Conservation (phyloP, 2,888 invertebrate species). For the Willowsia nigromaculata region DNA sequence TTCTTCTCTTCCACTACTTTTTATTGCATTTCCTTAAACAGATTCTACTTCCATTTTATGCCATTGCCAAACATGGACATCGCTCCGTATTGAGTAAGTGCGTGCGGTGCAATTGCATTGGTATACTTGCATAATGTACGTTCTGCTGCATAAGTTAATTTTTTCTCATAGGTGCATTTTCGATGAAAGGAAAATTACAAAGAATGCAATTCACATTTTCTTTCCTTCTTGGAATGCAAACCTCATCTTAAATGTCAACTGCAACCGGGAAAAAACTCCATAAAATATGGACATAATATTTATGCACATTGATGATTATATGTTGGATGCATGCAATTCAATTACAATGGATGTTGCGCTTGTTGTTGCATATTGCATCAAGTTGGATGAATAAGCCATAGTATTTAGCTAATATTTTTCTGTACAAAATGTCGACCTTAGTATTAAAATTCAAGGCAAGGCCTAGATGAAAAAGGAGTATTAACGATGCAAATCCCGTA, state of each 20-base stretch:
- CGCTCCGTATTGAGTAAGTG: conserved; percentile 48
- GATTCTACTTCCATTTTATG: conserved; percentile 65
- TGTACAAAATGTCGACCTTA: no score
- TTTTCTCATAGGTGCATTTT: conserved; percentile 12
- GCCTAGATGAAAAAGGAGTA: no score
- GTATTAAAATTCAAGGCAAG: no score
- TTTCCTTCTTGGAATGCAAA: conserved; percentile 42
- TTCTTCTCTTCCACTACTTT: conserved; percentile 59
- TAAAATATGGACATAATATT: conserved; percentile 58
- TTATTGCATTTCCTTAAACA: conserved; percentile 71
- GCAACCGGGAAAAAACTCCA: conserved; percentile 6
- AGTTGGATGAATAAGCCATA: background rate
- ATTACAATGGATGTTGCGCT: background rate
- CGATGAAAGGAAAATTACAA: conserved; percentile 41
- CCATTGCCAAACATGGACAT: conserved; percentile 59
- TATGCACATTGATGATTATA: no score
- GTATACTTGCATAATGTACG: conserved; percentile 35
- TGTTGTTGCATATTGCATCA: background rate
- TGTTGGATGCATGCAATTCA: background rate
- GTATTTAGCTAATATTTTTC: no score
- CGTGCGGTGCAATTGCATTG: conserved; percentile 42
- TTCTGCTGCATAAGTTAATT: background rate
- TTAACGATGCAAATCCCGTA: no score
- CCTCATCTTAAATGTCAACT: background rate
- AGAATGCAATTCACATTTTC: background rate